Base-by-base conservation (phyloP, 1,140 invertebrate species). In the Diabrotica virgifera region DNA sequence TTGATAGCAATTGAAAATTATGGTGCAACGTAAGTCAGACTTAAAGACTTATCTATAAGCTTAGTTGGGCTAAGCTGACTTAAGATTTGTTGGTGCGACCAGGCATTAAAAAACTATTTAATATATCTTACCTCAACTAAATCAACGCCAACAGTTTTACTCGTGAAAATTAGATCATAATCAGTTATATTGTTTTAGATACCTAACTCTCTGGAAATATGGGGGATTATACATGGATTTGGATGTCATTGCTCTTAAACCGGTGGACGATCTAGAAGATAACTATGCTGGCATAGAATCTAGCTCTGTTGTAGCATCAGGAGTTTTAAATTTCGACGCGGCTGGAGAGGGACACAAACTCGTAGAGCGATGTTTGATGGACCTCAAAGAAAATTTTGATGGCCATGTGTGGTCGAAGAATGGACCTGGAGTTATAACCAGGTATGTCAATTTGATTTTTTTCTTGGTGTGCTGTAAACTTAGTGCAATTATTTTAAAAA, bases 161-260 rank as follows among this genome's bases (percentile, higher is more conserved):
- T n/a, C 0, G 1, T 51, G 0, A n/a, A 5, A 52, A 52, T 12
- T 13, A 6, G n/a, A 52, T 12, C n/a, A 52, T 52, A 2, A 10
- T 52, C n/a, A 12, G 9, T 52, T 52, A 2, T 24, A 6, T 55
- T 24, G 4, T 59, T 51, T 7, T 62, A 74, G 90, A 64, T 92
- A 87, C 67, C 70, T 91, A 9, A 87, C 88, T 0, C 75, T 93
- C 0, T 91, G 87, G 82, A 91, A 90, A 73, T 91, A 84, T 64
- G 89, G 90, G 36, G 91, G 91, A 0, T 86, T 90, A 40, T 92
- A 92, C 75, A 74, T 93, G 52, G 91, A 94, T 68, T 76, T 91
- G 62, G 91, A 93, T 72, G 85, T 92, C 2, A 84, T 93, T 6
- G 82, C 91, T 3, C 83, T 84, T 6, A 87, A 84, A 68, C 83